Conservation (phyloP, 2,113 vertebrate genomes). For the Forbesichthys papilliferus region DNA sequence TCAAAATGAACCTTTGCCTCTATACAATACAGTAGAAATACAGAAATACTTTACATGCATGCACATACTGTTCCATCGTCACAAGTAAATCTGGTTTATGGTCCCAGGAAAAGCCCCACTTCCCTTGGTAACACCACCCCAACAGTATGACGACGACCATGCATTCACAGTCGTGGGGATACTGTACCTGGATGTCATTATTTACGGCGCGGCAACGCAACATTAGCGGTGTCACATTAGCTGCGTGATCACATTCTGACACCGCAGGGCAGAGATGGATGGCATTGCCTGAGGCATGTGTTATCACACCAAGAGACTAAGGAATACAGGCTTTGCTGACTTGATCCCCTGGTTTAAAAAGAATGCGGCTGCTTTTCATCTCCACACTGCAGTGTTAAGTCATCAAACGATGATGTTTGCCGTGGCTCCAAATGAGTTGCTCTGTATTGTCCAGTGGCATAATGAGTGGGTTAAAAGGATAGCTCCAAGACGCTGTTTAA, state of each 20-base stretch:
- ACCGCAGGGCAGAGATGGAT: constrained; percentile 43
- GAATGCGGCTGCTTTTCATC: constrained; percentile 7
- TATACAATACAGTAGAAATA: neutral
- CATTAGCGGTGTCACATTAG: constrained; percentile 38
- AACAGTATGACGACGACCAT: constrained; percentile 13
- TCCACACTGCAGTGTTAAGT: constrained; percentile 1
- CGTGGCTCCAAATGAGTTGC: neutral
- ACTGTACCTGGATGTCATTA: constrained; percentile 38
- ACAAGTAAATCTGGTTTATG: neutral
- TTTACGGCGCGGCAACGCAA: constrained; percentile 29
- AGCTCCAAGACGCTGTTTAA: no score
- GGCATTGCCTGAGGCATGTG: constrained; percentile 25
- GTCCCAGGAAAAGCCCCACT: neutral
- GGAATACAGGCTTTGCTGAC: constrained; percentile 1
- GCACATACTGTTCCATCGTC: neutral
- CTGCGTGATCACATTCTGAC: constrained; percentile 48
- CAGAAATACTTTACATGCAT: neutral
- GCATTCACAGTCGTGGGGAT: constrained; percentile 39
- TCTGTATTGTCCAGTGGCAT: neutral
- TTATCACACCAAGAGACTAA: constrained; percentile 47
- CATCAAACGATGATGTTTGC: constrained; percentile 2
- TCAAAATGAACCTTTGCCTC: constrained; percentile 1
- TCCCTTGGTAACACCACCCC: neutral
- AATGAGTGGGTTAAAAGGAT: neutral
- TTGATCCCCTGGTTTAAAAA: constrained; percentile 19